Percentiles rank a stretch among this genome's conserved stretches.
Evolutionary conservation across 2,888 invertebrate genomes (phyloP).

Genomic region (Trichogramma dendrolimi): DNA sequence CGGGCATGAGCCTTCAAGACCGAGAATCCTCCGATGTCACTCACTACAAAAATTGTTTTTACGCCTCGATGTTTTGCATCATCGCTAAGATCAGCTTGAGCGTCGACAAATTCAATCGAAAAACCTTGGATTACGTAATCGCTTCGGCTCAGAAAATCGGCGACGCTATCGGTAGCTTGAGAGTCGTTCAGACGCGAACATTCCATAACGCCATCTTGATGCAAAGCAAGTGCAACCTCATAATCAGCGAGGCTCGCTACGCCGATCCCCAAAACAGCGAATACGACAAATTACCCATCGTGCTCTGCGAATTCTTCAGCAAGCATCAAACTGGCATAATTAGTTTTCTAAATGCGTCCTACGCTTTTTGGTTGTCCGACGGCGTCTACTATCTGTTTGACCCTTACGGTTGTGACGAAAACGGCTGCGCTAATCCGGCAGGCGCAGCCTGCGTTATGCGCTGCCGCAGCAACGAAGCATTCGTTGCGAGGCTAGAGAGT

Average conservation of each 20-base stretch:
- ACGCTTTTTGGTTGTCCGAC: conserved; percentile 42
- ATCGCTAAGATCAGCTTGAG: conserved; percentile 39
- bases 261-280: conserved; percentile 40
- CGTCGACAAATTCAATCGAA: conserved; percentile 34
- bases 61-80: conserved; percentile 41
- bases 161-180: conserved; percentile 36
- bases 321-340: conserved; percentile 42
- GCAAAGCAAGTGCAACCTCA: conserved; percentile 36
- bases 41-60: conserved; percentile 44
- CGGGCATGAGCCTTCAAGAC: conserved; percentile 30
- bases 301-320: conserved; percentile 33
- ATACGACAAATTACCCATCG: conserved; percentile 32
- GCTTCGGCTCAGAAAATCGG: conserved; percentile 37
- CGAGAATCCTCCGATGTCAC: conserved; percentile 30
- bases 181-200: conserved; percentile 37
- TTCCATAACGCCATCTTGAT: conserved; percentile 41
- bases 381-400: conserved; percentile 43
- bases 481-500: conserved; percentile 36
- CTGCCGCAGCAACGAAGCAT: conserved; percentile 32
- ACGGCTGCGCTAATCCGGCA: conserved; percentile 31
- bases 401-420: conserved; percentile 43
- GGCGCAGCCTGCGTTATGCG: conserved; percentile 40
- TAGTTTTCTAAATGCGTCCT: conserved; percentile 39
- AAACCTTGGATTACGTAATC: conserved; percentile 40
- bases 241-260: conserved; percentile 39